A percentile compares a stretch with the other conserved stretches of the same genome.
Conservation (phyloP, 1,140 invertebrate genomes). For the Achatina immaculata region DNA sequence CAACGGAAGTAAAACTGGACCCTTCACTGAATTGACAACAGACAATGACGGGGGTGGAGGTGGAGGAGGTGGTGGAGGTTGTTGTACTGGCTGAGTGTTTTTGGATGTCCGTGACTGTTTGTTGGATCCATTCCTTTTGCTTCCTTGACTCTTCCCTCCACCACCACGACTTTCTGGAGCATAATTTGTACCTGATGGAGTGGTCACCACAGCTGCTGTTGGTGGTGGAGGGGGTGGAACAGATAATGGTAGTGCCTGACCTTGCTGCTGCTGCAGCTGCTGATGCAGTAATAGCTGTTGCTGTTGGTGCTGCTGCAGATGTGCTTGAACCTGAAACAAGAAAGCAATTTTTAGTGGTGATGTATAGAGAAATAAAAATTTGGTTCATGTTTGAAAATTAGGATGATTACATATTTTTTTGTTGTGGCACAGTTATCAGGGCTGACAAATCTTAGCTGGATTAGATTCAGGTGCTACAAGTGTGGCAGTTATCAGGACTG, state of each 20-base stretch:
- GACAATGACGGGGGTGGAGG: conserved; percentile 17
- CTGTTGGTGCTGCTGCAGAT: conserved; percentile 28
- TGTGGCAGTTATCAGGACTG: too few species aligned
- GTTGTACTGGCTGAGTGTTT: conserved; percentile 40
- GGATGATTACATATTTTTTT: too few species aligned
- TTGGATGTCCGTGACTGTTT: conserved; percentile 41
- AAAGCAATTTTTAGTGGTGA: too few species aligned
- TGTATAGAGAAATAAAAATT: too few species aligned
- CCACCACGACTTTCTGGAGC: conserved; percentile 42
- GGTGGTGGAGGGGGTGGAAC: conserved; percentile 29
- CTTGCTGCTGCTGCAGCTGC: conserved; percentile 40
- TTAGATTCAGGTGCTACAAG: too few species aligned
- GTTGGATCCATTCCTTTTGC: conserved; percentile 39
- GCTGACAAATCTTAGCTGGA: too few species aligned
- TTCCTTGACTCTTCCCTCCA: conserved; percentile 43
- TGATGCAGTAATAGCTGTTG: conserved; percentile 40
- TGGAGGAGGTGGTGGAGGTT: conserved; percentile 39
- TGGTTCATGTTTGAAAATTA: neutral
- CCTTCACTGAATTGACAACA: conserved; percentile 8
- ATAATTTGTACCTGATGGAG: conserved; percentile 44
- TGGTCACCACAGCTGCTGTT: conserved; percentile 34
- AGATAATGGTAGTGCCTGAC: conserved; percentile 35
- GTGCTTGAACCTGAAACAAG: conserved; percentile 5
- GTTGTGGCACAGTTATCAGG: too few species aligned
- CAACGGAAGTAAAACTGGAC: conserved; percentile 19